phyloP scores from a whole-genome alignment of 2,888 invertebrate genomes.

The Polyploca ridens region DNA sequence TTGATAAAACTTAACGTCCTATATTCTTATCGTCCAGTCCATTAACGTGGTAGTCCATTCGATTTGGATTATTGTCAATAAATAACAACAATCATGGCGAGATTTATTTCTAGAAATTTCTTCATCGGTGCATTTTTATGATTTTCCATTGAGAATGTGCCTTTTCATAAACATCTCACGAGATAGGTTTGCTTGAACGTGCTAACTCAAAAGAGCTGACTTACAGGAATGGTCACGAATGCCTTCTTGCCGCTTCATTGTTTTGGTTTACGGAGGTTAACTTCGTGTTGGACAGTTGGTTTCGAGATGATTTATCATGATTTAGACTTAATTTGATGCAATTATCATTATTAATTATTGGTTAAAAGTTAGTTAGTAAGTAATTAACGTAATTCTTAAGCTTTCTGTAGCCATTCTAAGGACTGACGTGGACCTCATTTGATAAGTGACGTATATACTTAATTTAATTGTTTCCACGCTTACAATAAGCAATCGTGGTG shows the following conservation, averaged over 20 bases:
- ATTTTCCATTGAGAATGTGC: neutral
- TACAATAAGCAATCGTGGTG: constrained; percentile 42
- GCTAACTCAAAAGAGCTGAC: constrained; percentile 1
- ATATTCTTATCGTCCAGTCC: neutral
- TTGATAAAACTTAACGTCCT: neutral
- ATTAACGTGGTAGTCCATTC: neutral
- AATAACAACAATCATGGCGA: neutral
- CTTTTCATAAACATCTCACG: neutral
- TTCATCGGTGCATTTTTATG: neutral
- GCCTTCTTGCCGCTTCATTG: neutral
- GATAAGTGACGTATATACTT: neutral
- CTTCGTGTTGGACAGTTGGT: neutral
- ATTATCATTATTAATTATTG: neutral
- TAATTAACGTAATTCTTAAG: neutral
- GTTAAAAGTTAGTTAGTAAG: neutral
- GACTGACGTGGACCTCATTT: neutral
- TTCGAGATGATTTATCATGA: neutral
- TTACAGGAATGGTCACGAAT: neutral
- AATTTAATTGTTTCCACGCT: constrained; percentile 25
- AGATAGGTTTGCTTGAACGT: neutral
- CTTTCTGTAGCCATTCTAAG: neutral
- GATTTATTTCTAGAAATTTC: no score
- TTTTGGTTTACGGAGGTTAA: neutral
- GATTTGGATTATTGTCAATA: neutral
- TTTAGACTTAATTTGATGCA: neutral